These are phyloP conservation scores for Anoplius nigerrimus DNA, from an alignment of 2,888 invertebrate genomes.

Conservation along the genomic window DNA sequence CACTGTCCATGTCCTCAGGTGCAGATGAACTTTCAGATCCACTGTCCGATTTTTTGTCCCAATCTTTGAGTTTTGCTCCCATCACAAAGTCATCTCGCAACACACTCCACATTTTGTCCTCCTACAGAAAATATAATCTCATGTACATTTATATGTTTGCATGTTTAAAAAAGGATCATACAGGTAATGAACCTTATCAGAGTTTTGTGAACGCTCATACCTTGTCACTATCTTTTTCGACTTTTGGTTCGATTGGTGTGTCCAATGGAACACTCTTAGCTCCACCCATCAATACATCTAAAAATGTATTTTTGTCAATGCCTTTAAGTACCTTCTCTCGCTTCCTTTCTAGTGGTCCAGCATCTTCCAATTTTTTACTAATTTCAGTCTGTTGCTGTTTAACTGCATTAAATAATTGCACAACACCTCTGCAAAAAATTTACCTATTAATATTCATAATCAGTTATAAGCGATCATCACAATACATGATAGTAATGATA, in stretches of 20 bases:
- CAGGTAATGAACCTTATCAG: slow-evolving; percentile 51
- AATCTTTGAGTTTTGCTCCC: slow-evolving; percentile 92
- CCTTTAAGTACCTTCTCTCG: slow-evolving; percentile 86
- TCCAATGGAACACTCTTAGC: slow-evolving; percentile 72
- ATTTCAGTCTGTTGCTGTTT: slow-evolving; percentile 88
- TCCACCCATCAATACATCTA: slow-evolving; percentile 86
- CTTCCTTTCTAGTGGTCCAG: slow-evolving; percentile 85
- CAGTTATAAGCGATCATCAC: not conserved
- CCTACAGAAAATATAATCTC: slow-evolving; percentile 18
- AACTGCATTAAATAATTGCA: slow-evolving; percentile 94
- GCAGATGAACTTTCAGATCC: slow-evolving; percentile 69
- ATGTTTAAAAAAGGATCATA: not conserved
- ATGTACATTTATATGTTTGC: not conserved
- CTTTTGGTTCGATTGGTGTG: slow-evolving; percentile 77
- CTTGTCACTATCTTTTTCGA: slow-evolving; percentile 73
- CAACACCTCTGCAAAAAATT: slow-evolving; percentile 83
- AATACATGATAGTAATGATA: slow-evolving; percentile 20
- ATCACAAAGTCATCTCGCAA: slow-evolving; percentile 91
- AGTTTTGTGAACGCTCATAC: slow-evolving; percentile 43
- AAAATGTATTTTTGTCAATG: slow-evolving; percentile 85
- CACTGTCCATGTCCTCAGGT: slow-evolving; percentile 65
- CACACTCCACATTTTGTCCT: slow-evolving; percentile 74
- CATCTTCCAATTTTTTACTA: slow-evolving; percentile 82
- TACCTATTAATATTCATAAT: slow-evolving; percentile 1
- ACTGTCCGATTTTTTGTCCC: slow-evolving; percentile 86